These are phyloP conservation scores for Hydrozoanthus tunicans DNA, from an alignment of 64 coral and sea anemone genomes.

Conservation along the genomic window DNA sequence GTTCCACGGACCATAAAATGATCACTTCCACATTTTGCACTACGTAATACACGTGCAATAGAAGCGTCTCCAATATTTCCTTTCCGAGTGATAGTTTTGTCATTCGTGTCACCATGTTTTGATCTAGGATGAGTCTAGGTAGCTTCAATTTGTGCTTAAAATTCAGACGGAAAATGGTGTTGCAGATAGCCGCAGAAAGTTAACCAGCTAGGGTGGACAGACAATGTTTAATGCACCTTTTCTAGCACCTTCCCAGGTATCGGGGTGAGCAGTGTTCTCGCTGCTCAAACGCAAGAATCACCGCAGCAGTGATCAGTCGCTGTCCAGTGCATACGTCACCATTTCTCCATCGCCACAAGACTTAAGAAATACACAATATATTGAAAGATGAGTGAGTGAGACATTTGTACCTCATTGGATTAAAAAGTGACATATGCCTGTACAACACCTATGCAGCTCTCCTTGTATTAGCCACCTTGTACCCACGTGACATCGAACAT, in stretches of 20 bases:
- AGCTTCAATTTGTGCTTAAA: slow-evolving; percentile 20
- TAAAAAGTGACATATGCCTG: slow-evolving; percentile 10
- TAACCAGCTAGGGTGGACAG: slow-evolving; percentile 11
- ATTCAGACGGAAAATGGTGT: slow-evolving; percentile 13
- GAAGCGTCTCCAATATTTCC: slow-evolving; percentile 19
- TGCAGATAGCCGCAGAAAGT: not conserved
- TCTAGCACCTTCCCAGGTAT: slow-evolving; percentile 27
- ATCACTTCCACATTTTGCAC: slow-evolving; percentile 29
- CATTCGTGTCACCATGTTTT: slow-evolving; percentile 52
- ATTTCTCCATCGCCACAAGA: slow-evolving; percentile 8
- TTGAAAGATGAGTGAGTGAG: not conserved
- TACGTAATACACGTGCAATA: slow-evolving; percentile 25
- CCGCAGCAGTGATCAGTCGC: not conserved
- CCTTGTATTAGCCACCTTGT: slow-evolving; percentile 12
- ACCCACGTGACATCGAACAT: slow-evolving; percentile 8
- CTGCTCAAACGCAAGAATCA: slow-evolving; percentile 27
- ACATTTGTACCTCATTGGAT: not conserved
- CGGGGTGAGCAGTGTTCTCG: slow-evolving; percentile 22
- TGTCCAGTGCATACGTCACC: not conserved
- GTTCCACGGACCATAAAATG: slow-evolving; percentile 33
- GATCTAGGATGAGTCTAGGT: slow-evolving; percentile 29
- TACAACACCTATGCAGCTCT: slow-evolving; percentile 27
- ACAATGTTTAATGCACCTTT: slow-evolving; percentile 30
- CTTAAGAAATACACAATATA: not conserved
- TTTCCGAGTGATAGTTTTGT: slow-evolving; percentile 43